A percentile compares a stretch with the other conserved stretches of the same genome.
These are phyloP conservation scores for Dynastes tityus DNA, from an alignment of 2,888 invertebrate species.

Conservation along the genomic window DNA sequence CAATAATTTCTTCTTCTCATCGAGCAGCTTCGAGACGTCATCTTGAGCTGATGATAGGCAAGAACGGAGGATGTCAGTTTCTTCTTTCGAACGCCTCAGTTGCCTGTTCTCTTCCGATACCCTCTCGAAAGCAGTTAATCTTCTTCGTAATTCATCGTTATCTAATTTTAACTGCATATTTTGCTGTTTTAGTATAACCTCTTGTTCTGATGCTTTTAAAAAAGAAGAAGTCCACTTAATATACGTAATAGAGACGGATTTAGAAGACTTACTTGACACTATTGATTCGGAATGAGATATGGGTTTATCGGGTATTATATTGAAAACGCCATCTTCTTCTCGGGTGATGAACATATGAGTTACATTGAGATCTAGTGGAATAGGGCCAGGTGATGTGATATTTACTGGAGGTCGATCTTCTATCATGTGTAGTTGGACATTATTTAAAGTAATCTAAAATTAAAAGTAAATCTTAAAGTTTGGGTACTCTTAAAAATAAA, in stretches of 20 bases:
- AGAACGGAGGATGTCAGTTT: conserved; percentile 75
- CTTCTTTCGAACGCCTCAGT: conserved; percentile 73
- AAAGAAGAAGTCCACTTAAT: not conserved
- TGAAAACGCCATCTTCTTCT: conserved; percentile 82
- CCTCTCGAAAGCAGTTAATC: conserved; percentile 75
- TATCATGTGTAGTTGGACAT: conserved; percentile 82
- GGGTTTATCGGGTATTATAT: conserved; percentile 76
- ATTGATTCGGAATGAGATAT: conserved; percentile 51
- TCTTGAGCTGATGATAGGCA: conserved; percentile 82
- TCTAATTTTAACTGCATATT: conserved; percentile 75
- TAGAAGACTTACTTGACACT: conserved; percentile 53
- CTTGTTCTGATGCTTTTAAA: conserved; percentile 49
- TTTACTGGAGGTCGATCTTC: conserved; percentile 89
- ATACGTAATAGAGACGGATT: not conserved
- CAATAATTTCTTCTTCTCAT: conserved; percentile 82
- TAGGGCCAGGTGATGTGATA: conserved; percentile 86
- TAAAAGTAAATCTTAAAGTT: conserved; percentile 34
- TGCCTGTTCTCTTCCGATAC: conserved; percentile 75
- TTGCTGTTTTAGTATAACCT: conserved; percentile 68
- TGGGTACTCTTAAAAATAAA: conserved; percentile 29
- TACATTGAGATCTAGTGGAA: conserved; percentile 84
- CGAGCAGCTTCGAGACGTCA: conserved; percentile 79
- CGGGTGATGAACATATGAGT: conserved; percentile 81
- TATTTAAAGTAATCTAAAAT: conserved; percentile 80
- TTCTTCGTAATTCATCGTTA: conserved; percentile 77